Evolutionary conservation across 2,888 invertebrate species (phyloP).

Genomic region (Acrobasis repandana): DNA sequence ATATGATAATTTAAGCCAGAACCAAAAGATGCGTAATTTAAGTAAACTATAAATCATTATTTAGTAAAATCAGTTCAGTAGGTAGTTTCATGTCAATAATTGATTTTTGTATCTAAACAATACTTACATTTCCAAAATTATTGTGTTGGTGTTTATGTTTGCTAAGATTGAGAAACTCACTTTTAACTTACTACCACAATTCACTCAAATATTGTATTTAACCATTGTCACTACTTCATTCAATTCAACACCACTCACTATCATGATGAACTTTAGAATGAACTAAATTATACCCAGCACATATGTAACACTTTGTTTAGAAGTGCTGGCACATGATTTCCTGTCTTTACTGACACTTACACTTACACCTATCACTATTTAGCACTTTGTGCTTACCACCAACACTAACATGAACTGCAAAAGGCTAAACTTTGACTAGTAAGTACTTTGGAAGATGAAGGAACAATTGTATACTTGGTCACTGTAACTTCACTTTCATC

Average conservation of each 20-base stretch:
- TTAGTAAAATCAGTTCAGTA: no score
- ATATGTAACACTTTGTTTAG: background rate
- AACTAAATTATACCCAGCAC: background rate
- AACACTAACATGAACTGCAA: constrained; percentile 12
- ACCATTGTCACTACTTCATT: constrained; percentile 1
- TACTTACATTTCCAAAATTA: background rate
- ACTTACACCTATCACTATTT: constrained; percentile 10
- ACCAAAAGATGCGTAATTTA: no score
- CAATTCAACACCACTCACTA: background rate
- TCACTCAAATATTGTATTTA: background rate
- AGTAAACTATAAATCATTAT: no score
- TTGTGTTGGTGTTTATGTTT: background rate
- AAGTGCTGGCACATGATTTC: background rate
- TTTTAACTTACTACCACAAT: background rate
- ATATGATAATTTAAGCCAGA: no score
- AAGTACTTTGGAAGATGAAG: constrained; percentile 4
- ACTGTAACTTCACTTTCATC: constrained; percentile 34
- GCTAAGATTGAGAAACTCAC: background rate
- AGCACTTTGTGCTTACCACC: constrained; percentile 10
- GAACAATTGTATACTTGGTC: constrained; percentile 27
- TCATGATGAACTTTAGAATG: background rate
- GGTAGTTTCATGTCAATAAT: no score
- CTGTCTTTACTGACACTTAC: constrained; percentile 1
- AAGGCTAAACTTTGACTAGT: background rate
- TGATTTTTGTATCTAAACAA: background rate